phyloP scores from a whole-genome alignment of 2,888 invertebrate genomes.

The Chaitophorus viminalis region DNA sequence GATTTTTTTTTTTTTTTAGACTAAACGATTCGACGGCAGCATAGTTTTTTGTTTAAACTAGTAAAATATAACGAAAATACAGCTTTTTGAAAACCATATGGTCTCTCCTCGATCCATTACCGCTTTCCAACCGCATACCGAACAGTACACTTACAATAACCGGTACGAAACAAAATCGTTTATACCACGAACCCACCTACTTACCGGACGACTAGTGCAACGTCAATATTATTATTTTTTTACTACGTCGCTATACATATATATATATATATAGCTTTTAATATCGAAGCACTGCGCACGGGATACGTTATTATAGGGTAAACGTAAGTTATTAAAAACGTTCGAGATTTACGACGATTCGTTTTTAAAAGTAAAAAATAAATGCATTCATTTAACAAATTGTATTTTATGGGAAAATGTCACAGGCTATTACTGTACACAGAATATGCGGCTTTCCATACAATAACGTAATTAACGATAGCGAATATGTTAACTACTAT shows the following conservation, averaged over 20 bases:
- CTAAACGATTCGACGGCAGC: background rate
- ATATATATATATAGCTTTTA: background rate
- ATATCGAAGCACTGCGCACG: background rate
- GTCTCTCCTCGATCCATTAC: background rate
- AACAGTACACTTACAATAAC: constrained; percentile 39
- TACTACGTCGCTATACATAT: background rate
- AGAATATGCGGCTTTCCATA: no score
- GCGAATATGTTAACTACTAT: no score
- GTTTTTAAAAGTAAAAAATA: background rate
- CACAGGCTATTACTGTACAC: no score
- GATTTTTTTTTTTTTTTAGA: background rate
- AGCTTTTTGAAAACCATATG: constrained; percentile 39
- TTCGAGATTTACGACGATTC: background rate
- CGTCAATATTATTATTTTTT: background rate
- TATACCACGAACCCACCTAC: constrained; percentile 17
- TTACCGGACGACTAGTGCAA: background rate
- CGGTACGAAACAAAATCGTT: constrained; percentile 49
- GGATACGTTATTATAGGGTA: no score
- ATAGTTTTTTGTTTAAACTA: background rate
- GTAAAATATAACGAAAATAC: constrained; percentile 21
- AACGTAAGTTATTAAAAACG: background rate
- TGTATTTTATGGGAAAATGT: no score
- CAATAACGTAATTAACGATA: no score
- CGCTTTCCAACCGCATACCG: constrained; percentile 42
- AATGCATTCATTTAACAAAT: background rate